These are phyloP conservation scores for Ichneumoninae sp. DNA, from an alignment of 2,888 invertebrate genomes.

Conservation along the genomic window DNA sequence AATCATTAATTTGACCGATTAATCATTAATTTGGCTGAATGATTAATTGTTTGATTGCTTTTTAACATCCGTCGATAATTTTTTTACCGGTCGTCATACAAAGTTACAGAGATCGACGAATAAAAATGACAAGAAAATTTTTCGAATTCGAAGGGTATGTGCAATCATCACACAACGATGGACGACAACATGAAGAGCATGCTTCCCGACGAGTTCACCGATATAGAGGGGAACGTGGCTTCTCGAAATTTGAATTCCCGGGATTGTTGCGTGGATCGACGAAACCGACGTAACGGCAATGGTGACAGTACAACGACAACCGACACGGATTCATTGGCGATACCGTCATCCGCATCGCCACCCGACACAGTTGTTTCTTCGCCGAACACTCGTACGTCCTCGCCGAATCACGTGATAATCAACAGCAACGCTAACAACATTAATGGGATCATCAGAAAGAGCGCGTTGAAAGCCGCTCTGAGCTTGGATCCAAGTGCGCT, in stretches of 20 bases:
- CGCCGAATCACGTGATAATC: conserved; percentile 76
- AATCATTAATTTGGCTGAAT: neutral
- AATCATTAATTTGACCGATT: neutral
- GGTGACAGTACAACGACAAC: conserved; percentile 78
- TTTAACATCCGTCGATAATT: neutral
- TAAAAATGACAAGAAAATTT: neutral
- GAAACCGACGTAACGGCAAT: conserved; percentile 73
- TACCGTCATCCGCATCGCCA: conserved; percentile 72
- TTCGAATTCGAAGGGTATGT: conserved; percentile 35
- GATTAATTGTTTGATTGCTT: neutral
- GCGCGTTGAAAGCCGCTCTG: conserved; percentile 82
- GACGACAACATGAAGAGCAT: conserved; percentile 54
- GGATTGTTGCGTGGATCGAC: conserved; percentile 43
- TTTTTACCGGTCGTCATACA: neutral
- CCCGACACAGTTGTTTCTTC: conserved; percentile 77
- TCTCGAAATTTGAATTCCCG: conserved; percentile 53
- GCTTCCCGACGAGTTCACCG: conserved; percentile 38
- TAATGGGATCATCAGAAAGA: conserved; percentile 81
- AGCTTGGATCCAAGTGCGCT: conserved; percentile 83
- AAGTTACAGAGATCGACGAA: neutral
- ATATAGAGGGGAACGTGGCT: conserved; percentile 61
- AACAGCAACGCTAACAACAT: conserved; percentile 75
- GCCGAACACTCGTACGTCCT: conserved; percentile 80
- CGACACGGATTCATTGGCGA: conserved; percentile 76
- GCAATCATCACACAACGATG: conserved; percentile 37